Percentiles rank a stretch among this genome's conserved stretches.
Evolutionary conservation across 2,888 invertebrate genomes (phyloP).

Genomic region (Nineta flava): DNA sequence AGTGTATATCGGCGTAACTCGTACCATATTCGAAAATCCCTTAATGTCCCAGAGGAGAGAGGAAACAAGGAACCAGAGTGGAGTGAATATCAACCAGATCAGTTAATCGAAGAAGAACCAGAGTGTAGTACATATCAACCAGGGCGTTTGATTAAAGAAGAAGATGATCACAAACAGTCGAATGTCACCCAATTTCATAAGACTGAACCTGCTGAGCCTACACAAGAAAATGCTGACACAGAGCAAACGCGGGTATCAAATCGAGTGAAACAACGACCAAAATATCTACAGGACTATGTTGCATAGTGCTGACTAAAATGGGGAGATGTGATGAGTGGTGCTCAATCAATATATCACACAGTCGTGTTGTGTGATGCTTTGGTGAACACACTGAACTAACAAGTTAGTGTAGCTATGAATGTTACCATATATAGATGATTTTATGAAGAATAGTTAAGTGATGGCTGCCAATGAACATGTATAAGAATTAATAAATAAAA

Average conservation of each 20-base stretch:
- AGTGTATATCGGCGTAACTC: neutral
- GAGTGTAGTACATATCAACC: neutral
- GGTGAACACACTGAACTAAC: too few species aligned
- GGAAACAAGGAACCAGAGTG: too few species aligned
- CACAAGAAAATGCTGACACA: neutral
- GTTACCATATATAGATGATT: too few species aligned
- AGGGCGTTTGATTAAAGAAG: neutral
- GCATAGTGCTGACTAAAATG: neutral
- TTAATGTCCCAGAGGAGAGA: neutral
- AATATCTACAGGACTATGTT: neutral
- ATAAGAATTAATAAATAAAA: too few species aligned
- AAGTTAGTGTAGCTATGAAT: too few species aligned
- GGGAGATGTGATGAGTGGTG: neutral
- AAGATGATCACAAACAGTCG: neutral
- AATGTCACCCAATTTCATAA: neutral
- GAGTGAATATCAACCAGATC: too few species aligned
- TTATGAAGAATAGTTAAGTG: too few species aligned
- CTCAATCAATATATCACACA: too few species aligned
- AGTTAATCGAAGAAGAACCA: neutral
- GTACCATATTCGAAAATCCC: neutral
- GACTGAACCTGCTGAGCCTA: too few species aligned
- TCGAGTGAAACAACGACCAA: neutral
- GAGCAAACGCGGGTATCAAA: neutral
- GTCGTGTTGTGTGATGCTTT: too few species aligned
- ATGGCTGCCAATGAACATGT: too few species aligned